These are phyloP conservation scores for Nasonia oneida DNA, from an alignment of 2,888 invertebrate genomes.

Conservation along the genomic window DNA sequence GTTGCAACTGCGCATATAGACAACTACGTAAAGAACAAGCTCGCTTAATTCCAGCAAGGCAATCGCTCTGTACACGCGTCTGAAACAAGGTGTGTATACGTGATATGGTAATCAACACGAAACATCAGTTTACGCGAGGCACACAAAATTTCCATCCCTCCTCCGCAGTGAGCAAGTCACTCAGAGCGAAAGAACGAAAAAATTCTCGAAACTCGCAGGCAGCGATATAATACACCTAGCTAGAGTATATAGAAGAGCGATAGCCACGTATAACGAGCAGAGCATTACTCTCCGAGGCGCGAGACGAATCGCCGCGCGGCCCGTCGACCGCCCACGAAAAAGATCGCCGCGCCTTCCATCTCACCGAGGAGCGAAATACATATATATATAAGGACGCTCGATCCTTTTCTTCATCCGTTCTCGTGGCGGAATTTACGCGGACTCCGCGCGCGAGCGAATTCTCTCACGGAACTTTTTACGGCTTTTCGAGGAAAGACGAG, in stretches of 20 bases:
- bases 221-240: not conserved
- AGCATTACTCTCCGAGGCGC: constrained; percentile 42
- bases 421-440: not conserved
- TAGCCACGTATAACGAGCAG: not conserved
- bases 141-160: no score
- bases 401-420: constrained; percentile 10
- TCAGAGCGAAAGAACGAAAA: no score
- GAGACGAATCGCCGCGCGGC: constrained; percentile 48
- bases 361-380: constrained; percentile 20
- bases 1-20: no score
- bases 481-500: constrained; percentile 44
- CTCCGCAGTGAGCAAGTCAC: no score
- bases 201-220: no score
- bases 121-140: no score
- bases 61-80: no score
- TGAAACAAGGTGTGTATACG: no score
- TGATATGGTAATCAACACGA: no score
- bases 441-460: not conserved
- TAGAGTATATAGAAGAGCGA: constrained; percentile 25
- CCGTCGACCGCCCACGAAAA: constrained; percentile 33
- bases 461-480: constrained; percentile 11
- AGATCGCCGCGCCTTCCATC: constrained; percentile 45
- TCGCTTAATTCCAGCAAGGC: no score
- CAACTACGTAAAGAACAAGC: no score
- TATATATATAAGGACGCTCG: constrained; percentile 12